A percentile compares a stretch with the other conserved stretches of the same genome.
These are phyloP conservation scores for Magallana angulata DNA, from an alignment of 1,140 invertebrate species.

Conservation along the genomic window DNA sequence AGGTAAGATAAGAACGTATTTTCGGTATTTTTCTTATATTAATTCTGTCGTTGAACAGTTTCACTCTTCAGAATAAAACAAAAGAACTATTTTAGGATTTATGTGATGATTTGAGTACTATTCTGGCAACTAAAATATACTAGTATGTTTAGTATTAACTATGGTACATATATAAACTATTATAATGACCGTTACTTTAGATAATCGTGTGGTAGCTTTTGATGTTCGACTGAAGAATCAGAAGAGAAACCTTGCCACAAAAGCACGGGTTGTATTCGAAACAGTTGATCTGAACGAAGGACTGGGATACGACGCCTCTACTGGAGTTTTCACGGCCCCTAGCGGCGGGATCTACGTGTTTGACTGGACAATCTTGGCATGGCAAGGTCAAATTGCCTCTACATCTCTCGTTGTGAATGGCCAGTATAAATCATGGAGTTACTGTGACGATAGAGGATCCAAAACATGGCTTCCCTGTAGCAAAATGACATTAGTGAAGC, in stretches of 20 bases:
- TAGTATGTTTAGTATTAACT: no score
- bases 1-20: no score
- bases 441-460: background rate
- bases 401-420: background rate
- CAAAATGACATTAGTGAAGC: background rate
- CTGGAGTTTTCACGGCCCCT: background rate
- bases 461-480: background rate
- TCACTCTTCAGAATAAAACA: no score
- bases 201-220: background rate
- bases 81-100: no score
- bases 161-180: no score
- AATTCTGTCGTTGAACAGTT: no score
- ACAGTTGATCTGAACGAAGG: conserved; percentile 7
- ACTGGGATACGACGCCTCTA: background rate
- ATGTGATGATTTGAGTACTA: no score
- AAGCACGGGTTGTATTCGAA: background rate
- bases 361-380: conserved; percentile 1
- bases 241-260: background rate
- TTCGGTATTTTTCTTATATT: no score
- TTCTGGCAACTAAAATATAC: no score
- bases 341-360: background rate
- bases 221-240: background rate
- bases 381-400: background rate
- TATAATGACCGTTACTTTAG: background rate
- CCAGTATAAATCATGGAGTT: background rate